These are phyloP conservation scores for Buphagus erythrorhynchus DNA, from an alignment of 2,797 vertebrate species.

Conservation along the genomic window DNA sequence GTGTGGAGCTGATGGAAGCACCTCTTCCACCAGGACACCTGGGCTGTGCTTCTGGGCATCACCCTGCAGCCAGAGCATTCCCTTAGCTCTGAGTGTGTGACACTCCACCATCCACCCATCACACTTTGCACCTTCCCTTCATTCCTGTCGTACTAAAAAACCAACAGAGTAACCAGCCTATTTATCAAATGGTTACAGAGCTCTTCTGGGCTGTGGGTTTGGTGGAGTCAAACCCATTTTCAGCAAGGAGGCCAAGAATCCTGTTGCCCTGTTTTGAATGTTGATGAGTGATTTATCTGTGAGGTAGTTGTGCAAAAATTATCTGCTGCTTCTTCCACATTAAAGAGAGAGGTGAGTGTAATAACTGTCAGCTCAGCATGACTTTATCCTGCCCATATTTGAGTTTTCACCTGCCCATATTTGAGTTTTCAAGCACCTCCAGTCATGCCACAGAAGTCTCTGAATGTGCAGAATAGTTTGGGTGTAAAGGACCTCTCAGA, in stretches of 20 bases:
- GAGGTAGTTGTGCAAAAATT: background rate
- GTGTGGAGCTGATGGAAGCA: background rate
- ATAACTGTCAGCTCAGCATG: background rate
- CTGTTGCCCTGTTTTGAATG: rapidly evolving
- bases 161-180: rapidly evolving
- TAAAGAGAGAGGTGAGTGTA: background rate
- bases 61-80: rapidly evolving
- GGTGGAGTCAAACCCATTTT: background rate
- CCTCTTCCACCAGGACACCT: background rate
- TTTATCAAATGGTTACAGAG: background rate
- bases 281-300: background rate
- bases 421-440: background rate
- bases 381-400: background rate
- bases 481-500: background rate
- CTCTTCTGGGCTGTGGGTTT: background rate
- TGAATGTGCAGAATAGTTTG: rapidly evolving
- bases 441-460: rapidly evolving
- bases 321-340: background rate
- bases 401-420: background rate
- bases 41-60: background rate
- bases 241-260: background rate
- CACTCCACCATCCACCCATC: rapidly evolving
- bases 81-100: background rate
- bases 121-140: background rate
- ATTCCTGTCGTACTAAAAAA: rapidly evolving